Base-by-base conservation (phyloP, 2,888 invertebrate genomes). In the Agrypnus murinus region DNA sequence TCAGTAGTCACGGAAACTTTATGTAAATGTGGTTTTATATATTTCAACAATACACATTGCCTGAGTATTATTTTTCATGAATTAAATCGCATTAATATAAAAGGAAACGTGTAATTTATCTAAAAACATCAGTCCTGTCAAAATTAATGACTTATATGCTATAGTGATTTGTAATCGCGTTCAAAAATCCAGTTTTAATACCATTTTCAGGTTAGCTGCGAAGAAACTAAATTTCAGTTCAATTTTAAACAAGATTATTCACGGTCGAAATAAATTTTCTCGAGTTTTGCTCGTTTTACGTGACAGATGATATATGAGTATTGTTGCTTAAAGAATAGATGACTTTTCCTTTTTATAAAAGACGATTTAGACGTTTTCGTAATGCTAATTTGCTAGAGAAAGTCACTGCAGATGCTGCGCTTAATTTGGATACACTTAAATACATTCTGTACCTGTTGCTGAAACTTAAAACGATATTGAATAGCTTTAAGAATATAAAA, bases 361-460 rank as follows among this genome's bases (percentile, higher is more conserved):
- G 0, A 32, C 10, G 50, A 50, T 31, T 50, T 31, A 34, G 55
- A 38, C 55, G 7, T 15, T 36, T 36, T 36, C 32, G 36, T 55
- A 38, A 55, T 55, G 55, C 55, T 55, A 55, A 55, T 55, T 55
- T 55, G 2, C 55, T 36, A 12, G 25, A 25, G 38, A 17, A 36
- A 55, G 10, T 55, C 14, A n/a, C 19, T 31, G 31, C 50, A 50
- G 50, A 50, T 50, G 50, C 50, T 25, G 50, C 50, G 31, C 12
- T 53, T 36, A 19, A n/a, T n/a, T 7, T 19, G 10, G 25, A 25
- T 25, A 25, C 5, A 25, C n/a, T n/a, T n/a, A n/a, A n/a, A n/a
- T n/a, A n/a, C n/a, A 25, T 25, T 36, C 36, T 55, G 55, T 36
- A 55, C 55, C 55, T 55, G 55, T 55, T 55, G 55, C 50, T 50